Evolutionary conservation across 2,888 invertebrate genomes (phyloP), one percentile per base, ranked within the genome.

Genomic region (Habroteleia sp.): DNA sequence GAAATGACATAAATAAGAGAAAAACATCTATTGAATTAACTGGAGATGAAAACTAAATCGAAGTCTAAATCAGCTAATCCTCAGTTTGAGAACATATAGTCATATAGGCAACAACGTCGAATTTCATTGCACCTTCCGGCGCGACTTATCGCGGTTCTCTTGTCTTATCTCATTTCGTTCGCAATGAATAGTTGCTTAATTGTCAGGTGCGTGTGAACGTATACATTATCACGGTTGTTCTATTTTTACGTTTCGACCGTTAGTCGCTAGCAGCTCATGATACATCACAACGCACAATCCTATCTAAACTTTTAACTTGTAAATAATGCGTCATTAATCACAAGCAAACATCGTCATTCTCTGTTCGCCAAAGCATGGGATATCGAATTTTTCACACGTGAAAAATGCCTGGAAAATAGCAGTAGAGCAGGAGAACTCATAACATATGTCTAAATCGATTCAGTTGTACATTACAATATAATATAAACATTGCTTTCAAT

Each of bases 41-140:
- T n/a, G n/a, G n/a, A n/a, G n/a, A n/a, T n/a, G n/a, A n/a, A n/a
- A n/a, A n/a, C n/a, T n/a, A n/a, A n/a, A n/a, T n/a, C n/a, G n/a
- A n/a, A n/a, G n/a, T n/a, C n/a, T n/a, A n/a, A n/a, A n/a, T n/a
- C n/a, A n/a, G n/a, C n/a, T n/a, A n/a, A n/a, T n/a, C n/a, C n/a
- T 58, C 42, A 6, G 13, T 37, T 60, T 23, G 11, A 35, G 27
- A 46, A 27, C 17, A 37, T 50, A n/a, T 46, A 58, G 37, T 37
- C 48, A 77, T 79, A 77, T 75, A 79, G 72, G 42, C 17, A 44
- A 69, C 52, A 27, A 48, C 50, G 37, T 76, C 76, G 76, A 74
- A 73, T 76, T 52, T 80, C 78, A 74, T 76, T 76, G 73, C 74
- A 77, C 78, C 66, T 58, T 69, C 46, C 56, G 46, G 54, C 58